Base-by-base conservation (phyloP, 2,888 invertebrate species). In the Ectemnius cavifrons region DNA sequence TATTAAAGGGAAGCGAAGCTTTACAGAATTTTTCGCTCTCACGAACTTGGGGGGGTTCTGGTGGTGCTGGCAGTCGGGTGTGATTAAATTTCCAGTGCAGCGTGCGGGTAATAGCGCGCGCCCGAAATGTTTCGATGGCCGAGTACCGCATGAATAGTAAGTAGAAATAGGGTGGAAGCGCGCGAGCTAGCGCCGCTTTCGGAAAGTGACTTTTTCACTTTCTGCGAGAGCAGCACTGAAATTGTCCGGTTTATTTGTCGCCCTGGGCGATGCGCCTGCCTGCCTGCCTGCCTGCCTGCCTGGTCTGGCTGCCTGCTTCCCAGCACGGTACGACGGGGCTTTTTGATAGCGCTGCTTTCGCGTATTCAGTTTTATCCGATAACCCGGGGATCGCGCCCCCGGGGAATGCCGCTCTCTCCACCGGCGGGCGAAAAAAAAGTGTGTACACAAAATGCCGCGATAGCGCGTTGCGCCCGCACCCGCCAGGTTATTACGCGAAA, bases 291-390 rank as follows among this genome's bases (percentile, higher is more conserved):
- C 6, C 28, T 2, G 28, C 2, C 20, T 20, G 20, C 20, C n/a
- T n/a, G n/a, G n/a, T 20, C 23, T 23, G 37, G 37, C 37, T 37
- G 37, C 37, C 37, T 37, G 37, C 37, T 37, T 37, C 37, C 37
- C 37, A 37, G 37, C 37, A 6, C 8, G 37, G 37, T 11, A 37
- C 37, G 37, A 37, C 5, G 37, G 20, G 28, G 23, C 58, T 66
- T 73, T 73, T 70, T 70, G 70, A 59, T 62, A 59, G 49, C 73
- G 65, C 20, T 46, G 63, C 58, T 61, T 52, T 37, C n/a, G 14
- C 66, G 58, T 47, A 60, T 70, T 66, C 73, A 59, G 66, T 70
- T 70, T 63, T 49, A 63, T 63, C 65, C 66, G 73, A 73, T 66
- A 66, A 66, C 66, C 66, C 52, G 60, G 37, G 70, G 63, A 73